Evolutionary conservation across 2,113 vertebrate genomes (phyloP).

Genomic region (Pipa parva): DNA sequence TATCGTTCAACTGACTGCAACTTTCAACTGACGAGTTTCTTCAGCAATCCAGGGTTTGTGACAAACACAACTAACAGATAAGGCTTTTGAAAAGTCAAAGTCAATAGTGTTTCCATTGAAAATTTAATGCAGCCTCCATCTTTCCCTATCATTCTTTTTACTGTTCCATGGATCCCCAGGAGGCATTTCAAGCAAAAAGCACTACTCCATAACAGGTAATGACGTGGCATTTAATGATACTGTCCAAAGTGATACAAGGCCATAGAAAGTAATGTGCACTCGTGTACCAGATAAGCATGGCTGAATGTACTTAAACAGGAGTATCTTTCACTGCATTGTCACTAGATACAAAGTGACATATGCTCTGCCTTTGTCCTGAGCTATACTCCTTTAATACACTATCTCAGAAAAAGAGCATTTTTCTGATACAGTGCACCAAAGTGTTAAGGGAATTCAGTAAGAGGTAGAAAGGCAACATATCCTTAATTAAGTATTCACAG

Average conservation of each 20-base stretch:
- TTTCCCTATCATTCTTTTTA: constrained; percentile 76
- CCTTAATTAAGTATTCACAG: constrained; percentile 71
- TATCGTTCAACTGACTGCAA: constrained; percentile 86
- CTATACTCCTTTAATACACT: constrained; percentile 57
- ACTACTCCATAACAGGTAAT: constrained; percentile 96
- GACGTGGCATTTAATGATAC: constrained; percentile 99
- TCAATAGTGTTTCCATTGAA: constrained; percentile 87
- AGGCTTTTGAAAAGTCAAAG: constrained; percentile 91
- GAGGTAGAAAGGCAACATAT: constrained; percentile 58
- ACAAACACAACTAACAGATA: constrained; percentile 95
- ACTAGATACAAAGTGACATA: constrained; percentile 89
- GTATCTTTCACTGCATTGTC: constrained; percentile 84
- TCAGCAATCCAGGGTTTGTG: constrained; percentile 78
- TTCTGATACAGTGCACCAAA: constrained; percentile 57
- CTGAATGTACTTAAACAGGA: constrained; percentile 68
- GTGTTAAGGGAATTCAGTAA: constrained; percentile 57
- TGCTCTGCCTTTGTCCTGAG: constrained; percentile 67
- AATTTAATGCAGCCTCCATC: constrained; percentile 94
- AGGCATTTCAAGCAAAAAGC: constrained; percentile 79
- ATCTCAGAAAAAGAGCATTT: constrained; percentile 56
- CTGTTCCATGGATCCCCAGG: constrained; percentile 72
- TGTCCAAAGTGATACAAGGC: constrained; percentile 95
- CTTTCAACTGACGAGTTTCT: constrained; percentile 76
- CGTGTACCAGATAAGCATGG: constrained; percentile 90
- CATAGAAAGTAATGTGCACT: constrained; percentile 85